Base-by-base conservation (phyloP, 2,113 vertebrate species). In the Ploceus nigricollis region DNA sequence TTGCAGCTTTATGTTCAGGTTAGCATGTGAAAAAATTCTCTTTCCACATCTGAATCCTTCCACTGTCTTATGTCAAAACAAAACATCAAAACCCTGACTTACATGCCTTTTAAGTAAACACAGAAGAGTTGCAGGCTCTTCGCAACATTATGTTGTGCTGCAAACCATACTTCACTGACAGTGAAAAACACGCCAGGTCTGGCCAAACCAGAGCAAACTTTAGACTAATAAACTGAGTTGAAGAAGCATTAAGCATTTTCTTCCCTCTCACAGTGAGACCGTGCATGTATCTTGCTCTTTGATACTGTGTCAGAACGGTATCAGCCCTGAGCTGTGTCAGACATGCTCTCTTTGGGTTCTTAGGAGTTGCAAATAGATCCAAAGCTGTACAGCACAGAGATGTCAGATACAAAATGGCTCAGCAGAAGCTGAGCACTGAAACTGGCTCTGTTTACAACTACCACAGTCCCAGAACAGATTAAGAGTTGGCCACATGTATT, bases 121-220 rank as follows among this genome's bases (percentile, higher is more conserved):
- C 37, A 39, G 28, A 80, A 42, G 72, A 82, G 15, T 11, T 72
- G 20, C 61, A 75, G 48, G 33, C 48, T 85, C 57, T 68, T 87
- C 57, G 50, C 37, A 82, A 53, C 31, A 31, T 18, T 50, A 10
- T 1, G 4, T 45, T 57, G 45, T 65, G 31, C 75, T 61, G 64
- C 68, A 92, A 88, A 73, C 39, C 66, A 17, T 37, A 48, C 20
- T 65, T 72, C 19, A 64, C 44, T 64, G 70, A 54, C 65, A 84
- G 16, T 79, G 33, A n/a, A 54, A n/a, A 51, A 37, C 56, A 50
- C 0, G 0, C 10, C 13, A 68, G 20, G 5, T 80, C 51, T 57
- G 63, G 58, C 30, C 88, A 93, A 90, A 80, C 3, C 50, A 90
- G 68, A 92, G 54, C 17, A 80, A 92, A 44, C 30, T 70, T 90